These are phyloP conservation scores for Acleris holmiana DNA, from an alignment of 2,888 invertebrate genomes.

Conservation along the genomic window DNA sequence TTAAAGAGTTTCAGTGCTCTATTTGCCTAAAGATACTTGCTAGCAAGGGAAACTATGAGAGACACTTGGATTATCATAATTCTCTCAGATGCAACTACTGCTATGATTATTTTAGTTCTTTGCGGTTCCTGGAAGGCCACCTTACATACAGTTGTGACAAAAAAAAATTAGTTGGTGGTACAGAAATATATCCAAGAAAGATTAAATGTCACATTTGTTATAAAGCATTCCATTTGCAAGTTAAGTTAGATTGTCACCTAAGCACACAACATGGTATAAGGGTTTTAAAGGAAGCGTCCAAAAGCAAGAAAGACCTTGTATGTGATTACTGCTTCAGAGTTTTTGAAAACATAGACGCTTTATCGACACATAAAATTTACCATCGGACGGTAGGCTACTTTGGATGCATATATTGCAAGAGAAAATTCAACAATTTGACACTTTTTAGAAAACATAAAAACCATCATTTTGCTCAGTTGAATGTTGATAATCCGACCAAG, in stretches of 20 bases:
- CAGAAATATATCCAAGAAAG: constrained; percentile 69
- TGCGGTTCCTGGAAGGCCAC: constrained; percentile 76
- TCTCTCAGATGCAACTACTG: constrained; percentile 79
- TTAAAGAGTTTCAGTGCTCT: constrained; percentile 76
- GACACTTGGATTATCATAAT: constrained; percentile 80
- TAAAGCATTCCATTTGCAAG: constrained; percentile 78
- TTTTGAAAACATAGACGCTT: constrained; percentile 73
- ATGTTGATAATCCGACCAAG: constrained; percentile 73
- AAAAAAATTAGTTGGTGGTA: constrained; percentile 71
- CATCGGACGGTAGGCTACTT: constrained; percentile 74
- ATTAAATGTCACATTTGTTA: constrained; percentile 77
- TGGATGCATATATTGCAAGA: constrained; percentile 79
- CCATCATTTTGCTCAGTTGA: constrained; percentile 70
- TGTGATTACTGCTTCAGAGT: constrained; percentile 80
- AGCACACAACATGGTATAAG: constrained; percentile 68
- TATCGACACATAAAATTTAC: constrained; percentile 71
- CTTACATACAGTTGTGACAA: constrained; percentile 74
- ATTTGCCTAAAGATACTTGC: constrained; percentile 76
- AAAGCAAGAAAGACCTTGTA: constrained; percentile 63
- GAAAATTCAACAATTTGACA: constrained; percentile 79
- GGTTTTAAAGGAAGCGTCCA: constrained; percentile 56
- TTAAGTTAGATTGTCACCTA: constrained; percentile 78
- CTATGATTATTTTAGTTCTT: constrained; percentile 73
- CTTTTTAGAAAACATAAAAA: constrained; percentile 80
- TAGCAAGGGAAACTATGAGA: constrained; percentile 76